phyloP scores from a whole-genome alignment of 2,888 invertebrate genomes.

The Philereme vetulata region DNA sequence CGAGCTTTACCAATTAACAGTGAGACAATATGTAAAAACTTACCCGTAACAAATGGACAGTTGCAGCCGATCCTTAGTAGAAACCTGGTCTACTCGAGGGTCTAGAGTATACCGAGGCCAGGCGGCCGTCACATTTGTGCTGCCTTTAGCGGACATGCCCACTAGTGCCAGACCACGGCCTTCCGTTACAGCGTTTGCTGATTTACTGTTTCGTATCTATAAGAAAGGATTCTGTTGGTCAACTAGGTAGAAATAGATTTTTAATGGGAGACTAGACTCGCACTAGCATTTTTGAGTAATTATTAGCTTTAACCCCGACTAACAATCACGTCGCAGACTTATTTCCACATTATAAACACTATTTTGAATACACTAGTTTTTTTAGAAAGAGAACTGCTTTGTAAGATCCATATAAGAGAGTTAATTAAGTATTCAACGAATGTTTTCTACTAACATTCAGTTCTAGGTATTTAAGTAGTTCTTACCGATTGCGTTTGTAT shows the following conservation, averaged over 20 bases:
- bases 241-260: no score
- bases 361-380: no score
- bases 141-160: conserved; percentile 91
- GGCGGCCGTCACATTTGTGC: conserved; percentile 93
- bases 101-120: conserved; percentile 94
- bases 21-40: background rate
- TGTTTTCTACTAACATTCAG: background rate
- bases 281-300: no score
- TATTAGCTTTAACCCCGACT: no score
- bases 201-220: conserved; percentile 78
- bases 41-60: conserved; percentile 92
- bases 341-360: no score
- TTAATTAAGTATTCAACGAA: no score
- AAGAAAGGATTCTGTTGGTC: background rate
- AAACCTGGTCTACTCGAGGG: conserved; percentile 92
- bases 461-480: conserved; percentile 4
- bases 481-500: conserved; percentile 91
- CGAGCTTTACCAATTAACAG: no score
- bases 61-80: conserved; percentile 89
- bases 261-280: no score
- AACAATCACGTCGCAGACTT: no score
- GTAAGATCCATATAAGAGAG: no score
- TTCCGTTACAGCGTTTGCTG: conserved; percentile 89
- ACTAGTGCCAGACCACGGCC: conserved; percentile 92
- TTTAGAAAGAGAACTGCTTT: no score